These are phyloP conservation scores for Apamea crenata DNA, from an alignment of 2,888 invertebrate species.

Conservation along the genomic window DNA sequence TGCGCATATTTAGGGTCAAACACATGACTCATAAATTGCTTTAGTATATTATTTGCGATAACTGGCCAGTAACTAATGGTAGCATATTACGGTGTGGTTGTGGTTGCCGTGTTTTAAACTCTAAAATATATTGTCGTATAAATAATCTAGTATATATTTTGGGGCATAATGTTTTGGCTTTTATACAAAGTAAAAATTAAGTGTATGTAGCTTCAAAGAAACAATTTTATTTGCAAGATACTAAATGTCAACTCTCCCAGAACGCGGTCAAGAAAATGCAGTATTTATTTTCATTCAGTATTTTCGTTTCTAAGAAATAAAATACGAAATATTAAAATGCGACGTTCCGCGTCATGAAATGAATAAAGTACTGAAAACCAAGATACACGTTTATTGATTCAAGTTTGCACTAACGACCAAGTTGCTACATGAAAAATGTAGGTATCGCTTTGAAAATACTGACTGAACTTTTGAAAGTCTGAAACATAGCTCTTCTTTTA, in stretches of 20 bases:
- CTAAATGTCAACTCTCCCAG: slow-evolving; percentile 9
- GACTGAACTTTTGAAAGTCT: slow-evolving; percentile 88
- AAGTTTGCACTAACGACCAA: slow-evolving; percentile 76
- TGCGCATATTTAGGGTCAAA: slow-evolving; percentile 89
- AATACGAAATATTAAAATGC: slow-evolving; percentile 31
- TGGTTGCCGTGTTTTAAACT: slow-evolving; percentile 58
- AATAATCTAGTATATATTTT: slow-evolving; percentile 38
- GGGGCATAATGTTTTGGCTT: neutral
- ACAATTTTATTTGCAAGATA: slow-evolving; percentile 14
- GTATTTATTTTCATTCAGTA: slow-evolving; percentile 34
- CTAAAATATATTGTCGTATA: slow-evolving; percentile 49
- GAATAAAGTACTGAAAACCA: slow-evolving; percentile 54
- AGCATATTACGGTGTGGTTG: slow-evolving; percentile 62
- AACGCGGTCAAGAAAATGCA: slow-evolving; percentile 32
- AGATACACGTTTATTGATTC: slow-evolving; percentile 71
- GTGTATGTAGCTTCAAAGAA: neutral
- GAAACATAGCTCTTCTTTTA: slow-evolving; percentile 89
- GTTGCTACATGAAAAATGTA: slow-evolving; percentile 80
- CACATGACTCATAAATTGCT: slow-evolving; percentile 85
- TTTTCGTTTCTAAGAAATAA: slow-evolving; percentile 34
- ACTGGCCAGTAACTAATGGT: slow-evolving; percentile 73
- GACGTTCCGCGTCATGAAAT: slow-evolving; percentile 36
- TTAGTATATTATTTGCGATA: slow-evolving; percentile 82
- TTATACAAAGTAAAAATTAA: slow-evolving; percentile 14
- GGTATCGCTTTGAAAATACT: slow-evolving; percentile 84